phyloP scores from a whole-genome alignment of 2,888 invertebrate species.

The Portevinia maculata region DNA sequence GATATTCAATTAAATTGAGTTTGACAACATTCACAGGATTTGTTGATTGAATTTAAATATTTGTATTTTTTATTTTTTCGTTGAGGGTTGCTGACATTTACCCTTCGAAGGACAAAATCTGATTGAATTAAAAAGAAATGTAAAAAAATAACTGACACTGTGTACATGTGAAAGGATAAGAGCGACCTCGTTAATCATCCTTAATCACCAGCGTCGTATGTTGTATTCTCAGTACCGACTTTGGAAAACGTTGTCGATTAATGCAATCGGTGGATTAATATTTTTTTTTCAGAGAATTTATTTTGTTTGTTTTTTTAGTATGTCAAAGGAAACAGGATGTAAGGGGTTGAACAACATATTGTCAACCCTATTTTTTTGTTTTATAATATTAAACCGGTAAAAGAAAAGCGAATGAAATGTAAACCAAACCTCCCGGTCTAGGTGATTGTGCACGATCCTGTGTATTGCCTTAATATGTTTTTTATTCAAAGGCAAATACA shows the following conservation, averaged over 20 bases:
- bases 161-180: conserved; percentile 57
- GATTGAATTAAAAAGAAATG: conserved; percentile 48
- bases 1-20: conserved; percentile 62
- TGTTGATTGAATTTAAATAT: conserved; percentile 70
- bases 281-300: too few relatives aligned
- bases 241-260: conserved; percentile 55
- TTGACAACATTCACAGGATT: conserved; percentile 67
- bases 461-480: conserved; percentile 26
- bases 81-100: conserved; percentile 38
- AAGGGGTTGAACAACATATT: conserved; percentile 45
- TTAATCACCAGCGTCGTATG: conserved; percentile 61
- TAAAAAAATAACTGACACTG: conserved; percentile 3
- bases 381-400: not conserved
- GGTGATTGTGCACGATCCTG: conserved; percentile 38
- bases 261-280: conserved; percentile 61
- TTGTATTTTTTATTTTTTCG: conserved; percentile 16
- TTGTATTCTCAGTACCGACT: conserved; percentile 18
- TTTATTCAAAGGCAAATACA: conserved; percentile 44
- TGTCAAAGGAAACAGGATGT: conserved; percentile 40
- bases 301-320: not conserved
- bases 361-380: conserved; percentile 54
- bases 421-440: conserved; percentile 34
- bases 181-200: conserved; percentile 69
- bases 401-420: conserved; percentile 17
- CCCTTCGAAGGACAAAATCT: conserved; percentile 34